phyloP scores from a whole-genome alignment of 2,797 vertebrate species.

The Tolypeutes matacus region DNA sequence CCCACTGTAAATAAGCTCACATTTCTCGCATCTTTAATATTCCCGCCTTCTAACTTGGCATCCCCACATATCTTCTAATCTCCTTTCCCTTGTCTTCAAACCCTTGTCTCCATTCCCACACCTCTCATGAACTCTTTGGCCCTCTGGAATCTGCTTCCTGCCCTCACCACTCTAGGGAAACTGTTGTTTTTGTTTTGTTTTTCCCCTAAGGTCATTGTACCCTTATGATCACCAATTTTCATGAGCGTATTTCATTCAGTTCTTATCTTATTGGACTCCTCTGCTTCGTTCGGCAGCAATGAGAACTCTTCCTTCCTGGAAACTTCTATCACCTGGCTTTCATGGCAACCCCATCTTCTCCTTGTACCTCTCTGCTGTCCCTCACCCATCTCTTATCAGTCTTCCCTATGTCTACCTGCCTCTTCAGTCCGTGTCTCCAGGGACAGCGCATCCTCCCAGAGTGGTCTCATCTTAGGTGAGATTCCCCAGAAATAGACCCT shows the following conservation, averaged over 20 bases:
- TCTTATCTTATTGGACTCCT: background rate
- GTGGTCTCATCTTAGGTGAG: background rate
- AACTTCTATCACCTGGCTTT: background rate
- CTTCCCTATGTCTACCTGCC: background rate
- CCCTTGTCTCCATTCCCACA: too few species aligned
- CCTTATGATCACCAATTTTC: background rate
- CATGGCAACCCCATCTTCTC: background rate
- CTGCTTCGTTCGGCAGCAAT: background rate
- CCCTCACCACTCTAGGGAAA: background rate
- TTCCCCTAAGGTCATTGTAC: background rate
- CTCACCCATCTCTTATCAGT: background rate
- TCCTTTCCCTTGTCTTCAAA: background rate
- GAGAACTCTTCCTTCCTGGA: background rate
- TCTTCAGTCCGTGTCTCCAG: background rate
- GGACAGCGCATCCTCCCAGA: background rate
- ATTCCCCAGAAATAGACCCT: background rate
- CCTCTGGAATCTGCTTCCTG: background rate
- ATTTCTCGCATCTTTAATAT: background rate
- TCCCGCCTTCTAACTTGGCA: background rate
- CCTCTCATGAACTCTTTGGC: background rate
- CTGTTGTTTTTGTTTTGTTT: background rate
- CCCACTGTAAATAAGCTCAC: background rate
- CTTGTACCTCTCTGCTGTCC: background rate
- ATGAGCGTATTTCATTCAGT: background rate
- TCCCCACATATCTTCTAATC: background rate